These are phyloP conservation scores for Enchytraeus crypticus DNA, from an alignment of 2,888 invertebrate species.

Conservation along the genomic window DNA sequence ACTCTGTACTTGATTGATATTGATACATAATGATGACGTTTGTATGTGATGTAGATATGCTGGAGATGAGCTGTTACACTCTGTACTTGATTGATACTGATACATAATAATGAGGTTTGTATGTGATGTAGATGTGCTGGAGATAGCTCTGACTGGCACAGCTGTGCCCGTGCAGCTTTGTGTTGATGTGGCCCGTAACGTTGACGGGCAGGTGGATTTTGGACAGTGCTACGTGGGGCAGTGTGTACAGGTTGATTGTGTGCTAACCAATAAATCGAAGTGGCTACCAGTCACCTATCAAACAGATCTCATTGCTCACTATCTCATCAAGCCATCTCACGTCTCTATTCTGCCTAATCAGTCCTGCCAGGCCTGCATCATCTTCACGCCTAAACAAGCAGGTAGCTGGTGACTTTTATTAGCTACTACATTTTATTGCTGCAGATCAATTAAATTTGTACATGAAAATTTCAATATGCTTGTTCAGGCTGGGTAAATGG, in stretches of 20 bases:
- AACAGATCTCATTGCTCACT: constrained; percentile 46
- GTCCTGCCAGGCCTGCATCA: constrained; percentile 41
- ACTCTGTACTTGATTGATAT: background rate
- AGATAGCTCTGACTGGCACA: constrained; percentile 48
- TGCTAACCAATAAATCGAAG: constrained; percentile 40
- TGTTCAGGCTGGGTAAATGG: no score
- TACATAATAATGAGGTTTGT: background rate
- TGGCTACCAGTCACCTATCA: constrained; percentile 40
- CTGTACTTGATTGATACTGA: background rate
- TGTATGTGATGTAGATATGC: no score
- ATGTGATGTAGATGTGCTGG: constrained; percentile 22
- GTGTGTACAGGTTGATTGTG: constrained; percentile 39
- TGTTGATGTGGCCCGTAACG: constrained; percentile 35
- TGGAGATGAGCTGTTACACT: background rate
- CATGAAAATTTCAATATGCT: no score
- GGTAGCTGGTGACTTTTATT: constrained; percentile 32
- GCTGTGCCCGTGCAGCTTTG: constrained; percentile 44
- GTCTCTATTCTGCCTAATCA: constrained; percentile 42
- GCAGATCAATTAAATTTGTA: no score
- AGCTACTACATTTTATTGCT: background rate
- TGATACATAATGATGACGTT: no score
- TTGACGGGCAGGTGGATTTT: constrained; percentile 32
- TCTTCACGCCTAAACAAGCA: constrained; percentile 47
- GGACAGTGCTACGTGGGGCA: constrained; percentile 44
- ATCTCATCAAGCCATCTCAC: constrained; percentile 38